These are phyloP conservation scores for Vulpes lagopus DNA, from an alignment of 2,113 vertebrate species.

Conservation along the genomic window DNA sequence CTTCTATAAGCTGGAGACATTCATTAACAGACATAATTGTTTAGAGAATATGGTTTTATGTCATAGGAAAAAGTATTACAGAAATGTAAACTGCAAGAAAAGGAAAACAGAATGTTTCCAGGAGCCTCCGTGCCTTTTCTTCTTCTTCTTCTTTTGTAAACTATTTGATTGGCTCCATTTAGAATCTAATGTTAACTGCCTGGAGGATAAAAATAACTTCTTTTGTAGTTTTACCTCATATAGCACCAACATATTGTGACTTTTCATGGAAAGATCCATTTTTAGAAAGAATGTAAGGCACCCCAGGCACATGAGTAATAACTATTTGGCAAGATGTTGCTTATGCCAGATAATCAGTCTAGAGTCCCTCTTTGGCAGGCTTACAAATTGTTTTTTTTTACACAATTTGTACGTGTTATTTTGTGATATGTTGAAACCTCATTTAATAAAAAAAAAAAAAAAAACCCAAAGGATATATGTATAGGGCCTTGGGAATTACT, in stretches of 20 bases:
- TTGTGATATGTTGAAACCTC: neutral
- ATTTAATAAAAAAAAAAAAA: neutral
- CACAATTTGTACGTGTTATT: neutral
- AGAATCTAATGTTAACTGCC: slow-evolving; percentile 13
- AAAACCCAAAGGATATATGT: neutral
- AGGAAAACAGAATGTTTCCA: neutral
- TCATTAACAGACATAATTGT: neutral
- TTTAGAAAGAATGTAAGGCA: slow-evolving; percentile 60
- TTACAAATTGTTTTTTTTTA: neutral
- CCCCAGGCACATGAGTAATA: slow-evolving; percentile 67
- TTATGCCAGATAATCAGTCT: neutral
- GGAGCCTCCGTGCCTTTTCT: neutral
- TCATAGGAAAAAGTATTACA: slow-evolving; percentile 68
- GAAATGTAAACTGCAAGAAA: slow-evolving; percentile 38
- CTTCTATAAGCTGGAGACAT: slow-evolving; percentile 1
- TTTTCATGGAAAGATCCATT: slow-evolving; percentile 74
- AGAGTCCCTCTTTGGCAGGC: neutral
- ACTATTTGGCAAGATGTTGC: slow-evolving; percentile 41
- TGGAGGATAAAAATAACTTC: slow-evolving; percentile 74
- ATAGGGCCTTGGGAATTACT: slow-evolving; percentile 38
- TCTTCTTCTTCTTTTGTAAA: neutral
- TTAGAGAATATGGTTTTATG: slow-evolving; percentile 39
- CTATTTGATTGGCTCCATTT: neutral
- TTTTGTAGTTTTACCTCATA: slow-evolving; percentile 63
- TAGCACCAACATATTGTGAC: neutral